Evolutionary conservation across 2,888 invertebrate genomes (phyloP).

Genomic region (Habroteleia sp.): DNA sequence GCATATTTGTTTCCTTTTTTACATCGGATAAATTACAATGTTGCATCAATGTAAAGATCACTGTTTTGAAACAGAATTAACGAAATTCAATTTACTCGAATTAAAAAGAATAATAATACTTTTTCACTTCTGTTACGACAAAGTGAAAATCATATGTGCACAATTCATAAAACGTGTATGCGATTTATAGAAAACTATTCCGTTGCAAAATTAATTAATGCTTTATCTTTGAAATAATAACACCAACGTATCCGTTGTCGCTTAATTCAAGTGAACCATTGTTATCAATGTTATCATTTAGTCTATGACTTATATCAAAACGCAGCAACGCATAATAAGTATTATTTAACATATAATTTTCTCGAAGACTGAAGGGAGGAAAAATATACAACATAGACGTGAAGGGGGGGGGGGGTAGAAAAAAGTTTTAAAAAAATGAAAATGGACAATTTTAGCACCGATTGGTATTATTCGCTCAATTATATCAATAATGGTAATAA

Average conservation of each 20-base stretch:
- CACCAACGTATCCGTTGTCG: conserved; percentile 54
- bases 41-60: too few relatives aligned
- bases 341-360: too few relatives aligned
- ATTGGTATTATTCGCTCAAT: conserved; percentile 47
- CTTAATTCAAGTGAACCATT: conserved; percentile 12
- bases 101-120: neutral
- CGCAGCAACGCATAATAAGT: conserved; percentile 10
- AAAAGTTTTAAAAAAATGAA: conserved; percentile 41
- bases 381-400: too few relatives aligned
- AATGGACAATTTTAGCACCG: conserved; percentile 69
- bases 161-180: conserved; percentile 18
- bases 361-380: too few relatives aligned
- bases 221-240: conserved; percentile 30
- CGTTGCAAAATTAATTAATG: conserved; percentile 21
- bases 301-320: conserved; percentile 16
- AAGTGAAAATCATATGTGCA: conserved; percentile 16
- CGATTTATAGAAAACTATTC: too few relatives aligned
- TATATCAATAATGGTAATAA: conserved; percentile 28
- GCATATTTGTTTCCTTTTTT: too few relatives aligned
- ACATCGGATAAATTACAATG: too few relatives aligned
- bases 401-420: neutral
- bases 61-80: conserved; percentile 12
- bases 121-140: neutral
- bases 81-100: neutral
- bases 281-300: conserved; percentile 2